A percentile compares a stretch with the other conserved stretches of the same genome.
phyloP scores from a whole-genome alignment of 2,113 vertebrate genomes.

The Vulpes vulpes region DNA sequence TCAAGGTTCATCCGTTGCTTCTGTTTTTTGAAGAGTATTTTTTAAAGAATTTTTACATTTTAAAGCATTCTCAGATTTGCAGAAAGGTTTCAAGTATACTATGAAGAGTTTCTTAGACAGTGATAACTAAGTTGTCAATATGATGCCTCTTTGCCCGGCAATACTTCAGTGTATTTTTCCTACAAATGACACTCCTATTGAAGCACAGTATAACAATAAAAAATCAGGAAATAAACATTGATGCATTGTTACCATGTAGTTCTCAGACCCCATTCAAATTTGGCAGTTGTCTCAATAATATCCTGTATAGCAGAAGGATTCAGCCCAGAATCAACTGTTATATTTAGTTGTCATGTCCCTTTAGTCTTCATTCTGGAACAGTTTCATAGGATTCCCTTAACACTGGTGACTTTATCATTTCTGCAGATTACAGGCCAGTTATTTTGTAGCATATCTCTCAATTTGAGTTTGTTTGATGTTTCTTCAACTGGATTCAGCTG shows the following conservation, averaged over 20 bases:
- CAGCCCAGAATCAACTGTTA: background rate
- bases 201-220: background rate
- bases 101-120: background rate
- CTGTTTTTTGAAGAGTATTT: background rate
- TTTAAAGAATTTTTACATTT: slow-evolving; percentile 43
- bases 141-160: background rate
- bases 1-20: background rate
- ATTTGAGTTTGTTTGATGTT: background rate
- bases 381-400: background rate
- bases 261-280: background rate
- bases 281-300: background rate
- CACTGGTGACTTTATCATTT: background rate
- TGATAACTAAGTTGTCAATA: background rate
- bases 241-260: background rate
- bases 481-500: background rate
- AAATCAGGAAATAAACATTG: background rate
- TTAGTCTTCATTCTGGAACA: background rate
- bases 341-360: background rate
- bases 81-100: background rate
- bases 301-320: background rate
- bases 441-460: background rate
- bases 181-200: background rate
- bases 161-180: background rate
- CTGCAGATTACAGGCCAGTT: background rate
- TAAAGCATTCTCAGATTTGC: background rate